These are phyloP conservation scores for Tholera decimalis DNA, from an alignment of 2,888 invertebrate genomes.

Conservation along the genomic window DNA sequence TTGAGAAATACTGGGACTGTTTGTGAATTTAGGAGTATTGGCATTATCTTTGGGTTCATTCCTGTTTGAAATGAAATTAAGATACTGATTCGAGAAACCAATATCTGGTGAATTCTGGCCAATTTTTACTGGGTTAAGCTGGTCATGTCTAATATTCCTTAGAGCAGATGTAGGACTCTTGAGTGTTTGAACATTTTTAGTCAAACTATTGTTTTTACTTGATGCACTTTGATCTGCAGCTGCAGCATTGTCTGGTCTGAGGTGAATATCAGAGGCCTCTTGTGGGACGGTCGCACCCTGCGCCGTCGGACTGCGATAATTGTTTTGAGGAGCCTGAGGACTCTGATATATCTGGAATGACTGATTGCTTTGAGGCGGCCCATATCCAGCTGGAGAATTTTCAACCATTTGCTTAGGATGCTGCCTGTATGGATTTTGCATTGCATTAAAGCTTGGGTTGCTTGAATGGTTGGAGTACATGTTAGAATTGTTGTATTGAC, in stretches of 20 bases:
- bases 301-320: slow-evolving; percentile 72
- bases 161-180: slow-evolving; percentile 85
- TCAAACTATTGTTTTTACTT: slow-evolving; percentile 71
- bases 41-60: slow-evolving; percentile 90
- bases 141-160: slow-evolving; percentile 87
- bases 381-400: slow-evolving; percentile 74
- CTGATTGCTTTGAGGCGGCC: slow-evolving; percentile 74
- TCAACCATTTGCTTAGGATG: slow-evolving; percentile 79
- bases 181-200: slow-evolving; percentile 75
- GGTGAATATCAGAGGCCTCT: slow-evolving; percentile 74
- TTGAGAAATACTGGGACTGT: slow-evolving; percentile 88
- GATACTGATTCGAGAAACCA: slow-evolving; percentile 89
- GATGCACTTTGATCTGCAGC: slow-evolving; percentile 72
- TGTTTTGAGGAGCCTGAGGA: slow-evolving; percentile 80
- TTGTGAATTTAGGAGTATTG: slow-evolving; percentile 89
- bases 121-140: slow-evolving; percentile 80
- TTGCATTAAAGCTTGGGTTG: slow-evolving; percentile 79
- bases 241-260: slow-evolving; percentile 70
- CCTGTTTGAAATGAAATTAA: slow-evolving; percentile 88
- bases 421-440: slow-evolving; percentile 83
- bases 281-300: slow-evolving; percentile 70
- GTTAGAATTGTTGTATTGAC: slow-evolving; percentile 80
- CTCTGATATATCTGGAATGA: slow-evolving; percentile 87
- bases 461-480: slow-evolving; percentile 77
- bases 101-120: slow-evolving; percentile 86